A percentile compares a stretch with the other conserved stretches of the same genome.
Evolutionary conservation across 2,888 invertebrate species (phyloP).

Genomic region (Coleophora flavipennella): DNA sequence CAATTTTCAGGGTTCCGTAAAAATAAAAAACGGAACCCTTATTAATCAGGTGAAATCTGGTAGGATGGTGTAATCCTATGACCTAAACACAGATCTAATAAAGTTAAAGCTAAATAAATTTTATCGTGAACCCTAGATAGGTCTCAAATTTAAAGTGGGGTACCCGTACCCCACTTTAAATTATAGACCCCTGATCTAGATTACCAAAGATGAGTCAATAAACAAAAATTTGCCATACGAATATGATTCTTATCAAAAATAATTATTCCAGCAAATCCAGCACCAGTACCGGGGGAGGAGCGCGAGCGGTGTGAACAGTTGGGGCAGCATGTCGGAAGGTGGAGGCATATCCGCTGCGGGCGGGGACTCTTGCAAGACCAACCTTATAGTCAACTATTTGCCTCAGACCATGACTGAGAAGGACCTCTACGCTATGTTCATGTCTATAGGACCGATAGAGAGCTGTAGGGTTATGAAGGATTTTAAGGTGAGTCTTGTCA

Average conservation of each 20-base stretch:
- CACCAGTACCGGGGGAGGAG: constrained; percentile 55
- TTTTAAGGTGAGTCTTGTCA: constrained; percentile 75
- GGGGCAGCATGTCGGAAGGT: constrained; percentile 67
- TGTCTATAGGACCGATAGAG: constrained; percentile 89
- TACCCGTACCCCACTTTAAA: no score
- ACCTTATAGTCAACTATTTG: constrained; percentile 95
- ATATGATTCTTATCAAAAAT: neutral
- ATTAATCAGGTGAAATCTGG: no score
- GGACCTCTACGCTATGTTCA: constrained; percentile 90
- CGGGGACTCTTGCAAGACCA: constrained; percentile 75
- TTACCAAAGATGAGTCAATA: no score
- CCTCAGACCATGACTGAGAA: constrained; percentile 95
- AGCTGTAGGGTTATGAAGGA: constrained; percentile 94
- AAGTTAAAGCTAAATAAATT: no score
- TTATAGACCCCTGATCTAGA: no score
- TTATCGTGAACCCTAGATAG: no score
- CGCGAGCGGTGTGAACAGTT: constrained; percentile 42
- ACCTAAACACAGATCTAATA: no score
- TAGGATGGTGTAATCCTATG: no score
- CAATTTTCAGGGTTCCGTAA: no score
- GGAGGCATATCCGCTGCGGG: constrained; percentile 56
- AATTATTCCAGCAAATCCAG: constrained; percentile 57
- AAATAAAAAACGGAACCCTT: no score
- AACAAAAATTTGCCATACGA: no score
- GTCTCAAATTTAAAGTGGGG: no score